phyloP scores from a whole-genome alignment of 2,797 vertebrate genomes.

The Melanotaenia boesemani region DNA sequence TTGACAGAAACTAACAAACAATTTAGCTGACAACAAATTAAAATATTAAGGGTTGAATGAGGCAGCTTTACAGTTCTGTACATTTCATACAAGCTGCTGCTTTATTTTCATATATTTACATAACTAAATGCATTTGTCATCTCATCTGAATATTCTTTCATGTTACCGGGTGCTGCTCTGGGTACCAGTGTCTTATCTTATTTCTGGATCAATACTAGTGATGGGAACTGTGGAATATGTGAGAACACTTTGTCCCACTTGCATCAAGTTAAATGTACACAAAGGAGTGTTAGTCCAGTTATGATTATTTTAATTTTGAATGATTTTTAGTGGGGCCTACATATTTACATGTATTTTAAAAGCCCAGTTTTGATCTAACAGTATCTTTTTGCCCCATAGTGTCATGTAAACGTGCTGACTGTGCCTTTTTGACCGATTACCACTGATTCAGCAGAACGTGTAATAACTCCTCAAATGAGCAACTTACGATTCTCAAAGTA shows the following conservation, averaged over 20 bases:
- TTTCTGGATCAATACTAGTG: neutral
- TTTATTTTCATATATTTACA: no score
- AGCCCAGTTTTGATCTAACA: neutral
- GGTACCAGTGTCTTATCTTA: neutral
- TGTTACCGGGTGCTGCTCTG: no score
- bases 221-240: neutral
- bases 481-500: slow-evolving; percentile 98
- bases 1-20: neutral
- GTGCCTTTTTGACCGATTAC: neutral
- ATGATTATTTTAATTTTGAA: neutral
- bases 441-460: no score
- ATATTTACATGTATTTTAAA: neutral
- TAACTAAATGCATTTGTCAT: neutral
- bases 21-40: neutral
- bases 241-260: neutral
- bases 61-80: neutral
- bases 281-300: no score
- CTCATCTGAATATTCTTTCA: neutral
- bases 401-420: neutral
- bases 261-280: neutral
- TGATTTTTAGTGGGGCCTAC: neutral
- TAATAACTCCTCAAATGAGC: neutral
- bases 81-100: no score
- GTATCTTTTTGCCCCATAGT: neutral
- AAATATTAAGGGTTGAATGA: neutral